A percentile compares a stretch with the other conserved stretches of the same genome.
These are phyloP conservation scores for Sthenelais limicola DNA, from an alignment of 2,888 invertebrate genomes.

Conservation along the genomic window DNA sequence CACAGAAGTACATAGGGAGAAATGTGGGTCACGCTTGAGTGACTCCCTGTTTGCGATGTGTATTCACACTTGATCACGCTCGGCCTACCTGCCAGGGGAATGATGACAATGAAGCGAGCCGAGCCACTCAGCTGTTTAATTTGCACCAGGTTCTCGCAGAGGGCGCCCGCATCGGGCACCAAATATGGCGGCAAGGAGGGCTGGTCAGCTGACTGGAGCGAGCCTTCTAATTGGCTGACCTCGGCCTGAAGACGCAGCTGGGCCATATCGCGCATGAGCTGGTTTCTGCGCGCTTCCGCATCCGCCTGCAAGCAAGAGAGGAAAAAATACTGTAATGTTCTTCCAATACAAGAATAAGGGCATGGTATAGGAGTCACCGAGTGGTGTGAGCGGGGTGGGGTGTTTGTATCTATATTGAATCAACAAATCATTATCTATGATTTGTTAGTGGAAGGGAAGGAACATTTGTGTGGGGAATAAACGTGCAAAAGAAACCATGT, in stretches of 20 bases:
- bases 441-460: too few relatives aligned
- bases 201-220: slow-evolving; percentile 60
- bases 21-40: too few relatives aligned
- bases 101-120: slow-evolving; percentile 87
- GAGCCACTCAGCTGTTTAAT: slow-evolving; percentile 88
- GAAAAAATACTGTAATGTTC: too few relatives aligned
- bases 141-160: slow-evolving; percentile 83
- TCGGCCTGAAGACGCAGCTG: slow-evolving; percentile 89
- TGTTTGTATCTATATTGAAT: neutral
- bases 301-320: slow-evolving; percentile 58
- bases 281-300: slow-evolving; percentile 74
- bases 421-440: too few relatives aligned
- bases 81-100: slow-evolving; percentile 75
- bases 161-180: slow-evolving; percentile 87
- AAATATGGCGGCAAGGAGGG: slow-evolving; percentile 83
- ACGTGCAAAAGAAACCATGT: too few relatives aligned
- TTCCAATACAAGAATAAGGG: slow-evolving; percentile 2
- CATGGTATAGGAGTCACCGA: neutral
- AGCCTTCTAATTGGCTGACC: slow-evolving; percentile 86
- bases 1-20: too few relatives aligned
- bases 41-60: too few relatives aligned
- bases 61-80: too few relatives aligned
- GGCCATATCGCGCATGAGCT: slow-evolving; percentile 87
- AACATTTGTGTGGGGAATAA: too few relatives aligned
- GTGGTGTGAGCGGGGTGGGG: slow-evolving; percentile 3